Conservation (phyloP, 2,888 invertebrate genomes). For the Lasioglossum marginatum region DNA sequence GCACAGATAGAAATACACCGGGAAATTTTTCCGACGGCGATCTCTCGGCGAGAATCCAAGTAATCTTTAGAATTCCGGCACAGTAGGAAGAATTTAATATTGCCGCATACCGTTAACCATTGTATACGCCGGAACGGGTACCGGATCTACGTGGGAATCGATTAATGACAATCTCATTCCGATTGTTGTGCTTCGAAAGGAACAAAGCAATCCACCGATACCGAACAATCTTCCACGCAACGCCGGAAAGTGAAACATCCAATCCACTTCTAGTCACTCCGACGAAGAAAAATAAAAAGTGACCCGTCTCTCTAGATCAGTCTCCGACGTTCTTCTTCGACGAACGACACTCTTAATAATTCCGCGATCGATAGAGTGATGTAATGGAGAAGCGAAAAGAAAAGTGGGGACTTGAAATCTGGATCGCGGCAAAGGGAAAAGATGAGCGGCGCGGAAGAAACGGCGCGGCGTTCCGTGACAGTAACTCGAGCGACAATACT, state of each 20-base stretch:
- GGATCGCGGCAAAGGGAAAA: background rate
- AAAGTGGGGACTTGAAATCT: constrained; percentile 8
- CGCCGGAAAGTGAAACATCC: background rate
- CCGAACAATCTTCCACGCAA: background rate
- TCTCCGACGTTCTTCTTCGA: background rate
- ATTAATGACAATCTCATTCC: constrained; percentile 5
- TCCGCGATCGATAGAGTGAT: background rate
- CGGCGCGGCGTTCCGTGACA: constrained; percentile 35
- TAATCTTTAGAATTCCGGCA: constrained; percentile 53
- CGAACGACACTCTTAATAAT: background rate
- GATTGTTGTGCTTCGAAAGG: background rate
- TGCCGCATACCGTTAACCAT: constrained; percentile 48
- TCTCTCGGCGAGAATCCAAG: constrained; percentile 43
- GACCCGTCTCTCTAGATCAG: background rate
- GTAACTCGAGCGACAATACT: constrained; percentile 55
- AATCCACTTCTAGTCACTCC: background rate
- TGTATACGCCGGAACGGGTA: constrained; percentile 14
- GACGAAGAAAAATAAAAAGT: no score
- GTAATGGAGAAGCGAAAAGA: background rate
- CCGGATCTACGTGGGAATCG: constrained; percentile 10
- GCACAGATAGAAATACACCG: constrained; percentile 45
- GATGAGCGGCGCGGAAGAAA: background rate
- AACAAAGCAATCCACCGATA: background rate
- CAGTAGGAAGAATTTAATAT: constrained; percentile 70
- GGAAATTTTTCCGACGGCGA: constrained; percentile 39